phyloP scores from a whole-genome alignment of 1,140 invertebrate genomes.

The Portunus trituberculatus region DNA sequence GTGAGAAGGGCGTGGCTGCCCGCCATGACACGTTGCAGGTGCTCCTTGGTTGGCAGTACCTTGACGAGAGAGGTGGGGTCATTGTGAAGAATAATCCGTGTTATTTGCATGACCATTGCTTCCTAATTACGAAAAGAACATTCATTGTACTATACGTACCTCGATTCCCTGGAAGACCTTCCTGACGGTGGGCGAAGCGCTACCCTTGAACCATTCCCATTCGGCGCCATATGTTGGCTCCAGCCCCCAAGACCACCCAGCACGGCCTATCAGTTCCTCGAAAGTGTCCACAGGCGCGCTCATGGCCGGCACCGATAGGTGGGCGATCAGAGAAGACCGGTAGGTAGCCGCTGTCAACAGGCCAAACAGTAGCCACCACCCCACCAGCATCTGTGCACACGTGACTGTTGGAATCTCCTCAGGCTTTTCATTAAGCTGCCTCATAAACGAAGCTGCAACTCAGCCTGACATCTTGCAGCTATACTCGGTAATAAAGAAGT shows the following conservation, averaged over 20 bases:
- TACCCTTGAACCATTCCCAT: conserved; percentile 30
- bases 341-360: background rate
- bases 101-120: too few species aligned
- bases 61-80: background rate
- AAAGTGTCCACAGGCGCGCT: conserved; percentile 27
- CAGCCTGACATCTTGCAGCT: too few species aligned
- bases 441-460: background rate
- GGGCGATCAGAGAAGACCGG: conserved; percentile 27
- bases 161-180: conserved; percentile 34
- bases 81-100: too few species aligned
- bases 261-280: background rate
- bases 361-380: conserved; percentile 29
- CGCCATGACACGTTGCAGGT: conserved; percentile 14
- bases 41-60: background rate
- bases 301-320: conserved; percentile 23
- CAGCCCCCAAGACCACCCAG: conserved; percentile 30
- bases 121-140: background rate
- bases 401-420: background rate
- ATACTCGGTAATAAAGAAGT: background rate
- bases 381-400: background rate
- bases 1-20: conserved; percentile 33
- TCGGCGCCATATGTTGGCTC: background rate
- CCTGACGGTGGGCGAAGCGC: background rate
- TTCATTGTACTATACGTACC: background rate
- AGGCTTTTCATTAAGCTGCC: background rate